Percentiles rank a stretch among this genome's conserved stretches.
phyloP scores from a whole-genome alignment of 2,888 invertebrate genomes.

The Phragmatobia fuliginosa region DNA sequence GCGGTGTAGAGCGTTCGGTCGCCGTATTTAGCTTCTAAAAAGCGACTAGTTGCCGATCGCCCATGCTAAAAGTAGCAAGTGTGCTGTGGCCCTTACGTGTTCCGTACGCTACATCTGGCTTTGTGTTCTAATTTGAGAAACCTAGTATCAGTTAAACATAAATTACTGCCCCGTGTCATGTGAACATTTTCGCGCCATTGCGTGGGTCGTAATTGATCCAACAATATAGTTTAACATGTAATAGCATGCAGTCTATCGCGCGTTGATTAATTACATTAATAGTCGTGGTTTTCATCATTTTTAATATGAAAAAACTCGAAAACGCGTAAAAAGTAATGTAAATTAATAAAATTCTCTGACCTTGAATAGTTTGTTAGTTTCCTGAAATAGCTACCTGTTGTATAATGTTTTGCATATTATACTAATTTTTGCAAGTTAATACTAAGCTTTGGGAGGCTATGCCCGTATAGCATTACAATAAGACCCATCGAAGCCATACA shows the following conservation, averaged over 20 bases:
- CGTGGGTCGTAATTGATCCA: slow-evolving; percentile 1
- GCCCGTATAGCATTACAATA: background rate
- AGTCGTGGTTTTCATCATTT: background rate
- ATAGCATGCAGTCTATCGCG: slow-evolving; percentile 4
- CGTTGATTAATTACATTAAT: slow-evolving; percentile 2
- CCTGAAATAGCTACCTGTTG: background rate
- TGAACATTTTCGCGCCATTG: background rate
- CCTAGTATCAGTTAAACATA: background rate
- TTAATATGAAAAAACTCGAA: background rate
- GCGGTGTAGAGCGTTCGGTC: no score
- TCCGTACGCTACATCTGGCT: no score
- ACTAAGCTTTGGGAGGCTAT: background rate
- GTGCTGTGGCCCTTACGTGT: no score
- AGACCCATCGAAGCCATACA: background rate
- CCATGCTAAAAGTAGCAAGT: no score
- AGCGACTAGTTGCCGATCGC: no score
- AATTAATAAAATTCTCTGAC: background rate
- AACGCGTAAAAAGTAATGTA: background rate
- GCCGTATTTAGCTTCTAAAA: no score
- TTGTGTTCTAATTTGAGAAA: no score
- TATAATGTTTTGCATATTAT: background rate
- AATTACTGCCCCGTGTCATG: background rate
- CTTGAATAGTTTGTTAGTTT: background rate
- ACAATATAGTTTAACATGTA: background rate
- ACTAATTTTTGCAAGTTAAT: background rate